Base-by-base conservation (phyloP, 1,140 invertebrate species). In the Leptestheria dahalacensis region DNA sequence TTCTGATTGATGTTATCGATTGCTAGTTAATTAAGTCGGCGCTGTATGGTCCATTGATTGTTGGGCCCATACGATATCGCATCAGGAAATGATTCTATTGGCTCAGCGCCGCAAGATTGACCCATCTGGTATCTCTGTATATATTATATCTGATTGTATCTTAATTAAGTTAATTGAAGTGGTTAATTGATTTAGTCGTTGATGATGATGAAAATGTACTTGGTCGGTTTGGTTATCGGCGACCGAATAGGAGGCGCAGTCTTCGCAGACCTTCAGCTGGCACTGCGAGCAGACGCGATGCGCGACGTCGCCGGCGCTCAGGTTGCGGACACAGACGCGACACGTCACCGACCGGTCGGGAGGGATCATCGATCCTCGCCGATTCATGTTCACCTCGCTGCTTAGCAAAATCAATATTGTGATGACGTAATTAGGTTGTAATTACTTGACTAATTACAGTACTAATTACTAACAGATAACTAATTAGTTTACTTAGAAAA, bases 241-340 rank as follows among this genome's bases (percentile, higher is more conserved):
- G 68, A 85, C 87, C 61, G 86, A 89, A 71, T 91, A 92, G 41
- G 86, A 89, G 52, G 86, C 86, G 68, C 89, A 92, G 72, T 92
- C 89, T 70, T 92, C 89, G 70, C 89, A 92, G 47, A 92, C 87
- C 64, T 86, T 82, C 67, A 89, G 85, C 67, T 86, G 82, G 72
- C 89, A 92, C 71, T 89, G 87, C 67, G 81, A 83, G 73, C 89
- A 92, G 21, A 82, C 85, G 64, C 85, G 81, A 67, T 60, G 48
- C 26, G 23, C 29, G 15, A 60, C 58, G 51, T 60, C 58, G 4
- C 58, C 58, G 18, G 28, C 26, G 23, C 48, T 51, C 24, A 60
- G 48, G 48, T 49, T 60, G 26, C 58, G 58, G 15, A 60, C 58
- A 28, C 58, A 60, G 2, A 60, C 58, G 3, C 58, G 58, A 12